Evolutionary conservation across 1,140 invertebrate genomes (phyloP), one percentile per base, ranked within the genome.

Genomic region (Diachasma alloeum): DNA sequence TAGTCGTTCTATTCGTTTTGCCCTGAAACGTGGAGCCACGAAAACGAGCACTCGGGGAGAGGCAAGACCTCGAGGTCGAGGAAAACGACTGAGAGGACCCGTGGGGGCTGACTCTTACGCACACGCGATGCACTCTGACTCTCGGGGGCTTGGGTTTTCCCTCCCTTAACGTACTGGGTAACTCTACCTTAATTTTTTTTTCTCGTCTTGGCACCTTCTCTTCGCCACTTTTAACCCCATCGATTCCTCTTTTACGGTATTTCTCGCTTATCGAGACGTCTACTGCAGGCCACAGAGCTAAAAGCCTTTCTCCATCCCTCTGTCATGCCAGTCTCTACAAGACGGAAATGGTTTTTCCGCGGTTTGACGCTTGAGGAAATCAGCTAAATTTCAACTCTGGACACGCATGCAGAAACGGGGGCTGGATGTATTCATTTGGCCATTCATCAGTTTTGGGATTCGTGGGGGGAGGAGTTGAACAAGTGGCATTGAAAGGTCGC

Each of bases 271-370:
- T 70, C 68, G 39, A 70, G 26, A 31, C 37, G 39, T 42, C 31
- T 70, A 31, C 39, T 70, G 48, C 48, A 56, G 48, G 48, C 48
- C n/a, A 31, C 63, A 3, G 24, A 67, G 63, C 24, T 67, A 37
- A 70, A 70, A 70, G 36, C 26, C 68, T 70, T 70, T 70, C 37
- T 42, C 68, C 37, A 56, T 3, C 48, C 48, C 48, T 17, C 11
- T 48, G n/a, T 48, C 2, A 13, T 48, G 3, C 19, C n/a, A 56
- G 48, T 56, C 19, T 56, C 48, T 19, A 15, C n/a, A 44, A 70
- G 68, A 70, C 36, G 68, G 68, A 70, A 70, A 70, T 70, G 26
- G 68, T 70, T 70, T 70, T 70, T 42, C 36, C 31, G 68, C 13
- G 31, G 68, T 22, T 56, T 56, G n/a, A 56, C n/a, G 31, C 68